Evolutionary conservation across 2,888 invertebrate genomes (phyloP), one percentile per base, ranked within the genome.

Genomic region (Drosophila emarginata): DNA sequence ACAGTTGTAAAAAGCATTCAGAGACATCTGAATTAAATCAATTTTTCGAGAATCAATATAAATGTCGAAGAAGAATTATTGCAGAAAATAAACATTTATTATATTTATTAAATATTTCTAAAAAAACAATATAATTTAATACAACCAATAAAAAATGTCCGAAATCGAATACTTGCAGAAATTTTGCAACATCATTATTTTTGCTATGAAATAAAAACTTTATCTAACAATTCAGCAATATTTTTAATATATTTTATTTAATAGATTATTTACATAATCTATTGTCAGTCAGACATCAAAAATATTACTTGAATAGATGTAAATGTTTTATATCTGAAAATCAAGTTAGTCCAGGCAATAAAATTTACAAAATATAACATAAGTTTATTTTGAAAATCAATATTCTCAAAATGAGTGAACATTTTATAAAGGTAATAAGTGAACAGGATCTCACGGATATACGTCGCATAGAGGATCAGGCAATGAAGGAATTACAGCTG

Each of bases 391-490:
- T n/a, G n/a, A 50, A 18, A 6, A 21, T 4, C n/a, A 21, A 50
- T 4, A 15, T 50, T 3, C 23, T 6, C 2, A 51, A 51, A 51
- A 26, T 26, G 7, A 1, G 11, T 2, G 2, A 52, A 9, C 11
- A 6, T 56, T 69, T 53, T 50, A 28, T 2, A 28, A 9, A 5
- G 12, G n/a, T 12, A 1, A 2, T 5, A 12, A 50, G 56, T 2
- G 64, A 75, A 23, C 64, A 52, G 14, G 62, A 62, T 14, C 32
- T 68, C 1, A 21, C 12, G 7, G 72, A 76, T 14, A 67, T 65
- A 15, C 67, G 61, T 37, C 67, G 72, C 9, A 76, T 72, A 7
- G 73, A 76, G 28, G n/a, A 51, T 11, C 6, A 53, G 21, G 65
- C 68, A 5, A 5, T 64, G 1, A 11, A 40, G 2, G 73, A 70